Evolutionary conservation across 1,140 invertebrate species (phyloP).

Genomic region (Hypothenemus hampei): DNA sequence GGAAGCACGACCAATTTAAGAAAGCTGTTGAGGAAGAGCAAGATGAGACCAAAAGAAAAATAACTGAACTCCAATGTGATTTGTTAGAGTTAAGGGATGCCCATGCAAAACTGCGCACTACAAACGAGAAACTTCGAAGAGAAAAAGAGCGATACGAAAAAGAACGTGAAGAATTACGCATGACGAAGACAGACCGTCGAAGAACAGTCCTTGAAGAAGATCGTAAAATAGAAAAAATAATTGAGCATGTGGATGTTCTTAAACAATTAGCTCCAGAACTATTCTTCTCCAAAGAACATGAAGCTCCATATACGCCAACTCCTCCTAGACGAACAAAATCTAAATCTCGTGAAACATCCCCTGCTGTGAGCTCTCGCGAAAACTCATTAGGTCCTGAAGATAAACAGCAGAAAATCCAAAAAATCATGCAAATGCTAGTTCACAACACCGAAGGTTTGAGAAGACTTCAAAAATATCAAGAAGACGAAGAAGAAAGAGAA

Average conservation of each 20-base stretch:
- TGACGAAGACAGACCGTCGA: constrained; percentile 49
- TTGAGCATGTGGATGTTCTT: constrained; percentile 73
- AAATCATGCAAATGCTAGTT: constrained; percentile 45
- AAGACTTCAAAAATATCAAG: constrained; percentile 47
- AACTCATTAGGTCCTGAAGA: constrained; percentile 36
- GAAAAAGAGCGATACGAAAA: constrained; percentile 81
- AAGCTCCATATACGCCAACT: constrained; percentile 49
- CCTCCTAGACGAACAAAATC: constrained; percentile 53
- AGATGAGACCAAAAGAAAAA: constrained; percentile 80
- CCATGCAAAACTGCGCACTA: constrained; percentile 85
- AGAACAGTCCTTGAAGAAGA: constrained; percentile 60
- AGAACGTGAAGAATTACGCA: constrained; percentile 67
- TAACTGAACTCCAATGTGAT: constrained; percentile 79
- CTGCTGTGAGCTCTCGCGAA: constrained; percentile 49
- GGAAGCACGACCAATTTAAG: constrained; percentile 79
- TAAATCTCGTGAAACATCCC: constrained; percentile 59
- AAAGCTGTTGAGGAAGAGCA: constrained; percentile 82
- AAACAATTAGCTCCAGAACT: constrained; percentile 68
- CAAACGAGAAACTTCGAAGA: constrained; percentile 81
- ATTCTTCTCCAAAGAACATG: constrained; percentile 35
- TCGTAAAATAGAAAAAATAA: constrained; percentile 59
- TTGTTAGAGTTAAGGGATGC: constrained; percentile 82
- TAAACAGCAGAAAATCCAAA: constrained; percentile 43
- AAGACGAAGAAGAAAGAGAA: constrained; percentile 50
- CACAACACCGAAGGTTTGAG: constrained; percentile 52